Base-by-base conservation (phyloP, 2,113 vertebrate species). In the Myotis lucifugus region DNA sequence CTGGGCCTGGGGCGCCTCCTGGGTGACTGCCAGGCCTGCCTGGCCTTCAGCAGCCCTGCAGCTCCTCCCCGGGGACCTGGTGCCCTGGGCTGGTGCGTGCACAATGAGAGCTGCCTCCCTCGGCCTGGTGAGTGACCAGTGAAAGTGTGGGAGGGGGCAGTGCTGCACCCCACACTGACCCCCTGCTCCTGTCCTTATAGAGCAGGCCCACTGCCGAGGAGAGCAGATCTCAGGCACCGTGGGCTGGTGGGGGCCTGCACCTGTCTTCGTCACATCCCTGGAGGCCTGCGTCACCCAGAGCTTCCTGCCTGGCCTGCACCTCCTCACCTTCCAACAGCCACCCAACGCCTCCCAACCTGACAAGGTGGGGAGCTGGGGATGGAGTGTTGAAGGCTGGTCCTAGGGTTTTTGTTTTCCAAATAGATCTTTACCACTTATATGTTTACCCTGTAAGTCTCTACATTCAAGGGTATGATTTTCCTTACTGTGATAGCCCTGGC, bases 191-290 rank as follows among this genome's bases (percentile, higher is more conserved):
- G 15, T 95, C 77, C 97, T 97, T 93, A 73, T 98, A 99, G 99
- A 99, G 97, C 99, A 97, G 97, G 98, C 98, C 96, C 98, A 98
- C 90, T 99, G 99, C 98, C 99, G 98, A 85, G 99, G 99, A 98
- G 99, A 99, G 98, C 99, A 99, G 98, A 99, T 99, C 97, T 99
- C 99, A 1, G 99, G 99, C 94, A 99, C 99, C 21, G 99, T 99
- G 84, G 99, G 99, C 98, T 99, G 99, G 99, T 99, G 99, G 99
- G 99, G 99, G 93, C 98, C 99, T 61, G 98, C 98, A 70, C 99
- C 99, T 54, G 98, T 98, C 98, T 99, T 99, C 72, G 98, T 99
- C 96, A 99, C 99, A 54, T 98, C 99, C 96, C 98, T 99, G 98
- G 98, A 99, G 95, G 98, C 97, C 97, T 99, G 99, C 93, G 98